These are phyloP conservation scores for Pectinophora gossypiella DNA, from an alignment of 1,140 invertebrate genomes.

Conservation along the genomic window DNA sequence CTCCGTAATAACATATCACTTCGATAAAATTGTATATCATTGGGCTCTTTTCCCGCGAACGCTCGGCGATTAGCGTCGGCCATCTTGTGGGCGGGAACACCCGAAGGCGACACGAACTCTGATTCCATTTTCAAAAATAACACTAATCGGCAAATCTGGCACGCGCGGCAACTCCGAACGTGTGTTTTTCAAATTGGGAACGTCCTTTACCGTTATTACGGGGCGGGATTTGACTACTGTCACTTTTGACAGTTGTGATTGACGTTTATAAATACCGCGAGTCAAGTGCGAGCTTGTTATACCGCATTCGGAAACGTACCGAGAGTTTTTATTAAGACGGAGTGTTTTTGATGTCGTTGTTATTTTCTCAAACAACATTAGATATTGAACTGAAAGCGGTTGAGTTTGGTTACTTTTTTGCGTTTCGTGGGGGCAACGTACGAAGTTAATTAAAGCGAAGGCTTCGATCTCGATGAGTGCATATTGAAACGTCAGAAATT, in stretches of 20 bases:
- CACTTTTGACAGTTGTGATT: constrained; percentile 68
- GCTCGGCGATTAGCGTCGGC: constrained; percentile 63
- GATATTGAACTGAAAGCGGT: neutral
- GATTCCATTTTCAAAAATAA: constrained; percentile 70
- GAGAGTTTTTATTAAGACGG: constrained; percentile 55
- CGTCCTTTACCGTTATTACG: constrained; percentile 60
- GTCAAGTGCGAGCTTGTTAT: constrained; percentile 63
- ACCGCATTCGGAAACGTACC: constrained; percentile 42
- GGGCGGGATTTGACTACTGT: constrained; percentile 68
- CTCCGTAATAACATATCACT: constrained; percentile 70
- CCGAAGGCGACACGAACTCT: constrained; percentile 67
- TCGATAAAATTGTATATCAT: constrained; percentile 74
- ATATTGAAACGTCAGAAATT: constrained; percentile 72
- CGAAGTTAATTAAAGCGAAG: constrained; percentile 54
- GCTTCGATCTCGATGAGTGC: constrained; percentile 58
- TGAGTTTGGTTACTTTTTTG: constrained; percentile 35
- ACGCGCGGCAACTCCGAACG: constrained; percentile 59
- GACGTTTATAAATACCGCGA: constrained; percentile 63
- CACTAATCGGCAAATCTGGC: constrained; percentile 68
- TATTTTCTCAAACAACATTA: constrained; percentile 8
- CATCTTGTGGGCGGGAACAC: constrained; percentile 67
- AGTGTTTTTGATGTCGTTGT: constrained; percentile 54
- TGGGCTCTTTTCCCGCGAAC: constrained; percentile 57
- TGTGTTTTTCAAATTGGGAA: constrained; percentile 68
- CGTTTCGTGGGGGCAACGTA: constrained; percentile 17